Conservation (phyloP, 2,113 vertebrate genomes). For the Plecturocebus donacophilus region DNA sequence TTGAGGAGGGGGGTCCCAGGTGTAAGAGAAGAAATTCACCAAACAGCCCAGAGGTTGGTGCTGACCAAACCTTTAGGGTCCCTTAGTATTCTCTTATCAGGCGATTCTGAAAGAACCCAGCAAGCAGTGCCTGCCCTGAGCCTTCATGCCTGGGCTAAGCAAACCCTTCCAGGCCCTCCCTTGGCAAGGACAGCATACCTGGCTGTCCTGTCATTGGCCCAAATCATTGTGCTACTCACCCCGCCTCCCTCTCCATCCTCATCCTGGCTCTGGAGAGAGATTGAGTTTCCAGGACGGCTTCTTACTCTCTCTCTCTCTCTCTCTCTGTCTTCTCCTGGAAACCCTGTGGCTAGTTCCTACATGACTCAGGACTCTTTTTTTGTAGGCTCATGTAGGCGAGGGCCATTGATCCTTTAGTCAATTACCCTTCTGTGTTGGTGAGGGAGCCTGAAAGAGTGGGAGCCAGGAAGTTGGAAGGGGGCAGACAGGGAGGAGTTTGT, state of each 20-base stretch:
- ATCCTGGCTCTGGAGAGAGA: background rate
- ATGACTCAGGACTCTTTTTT: background rate
- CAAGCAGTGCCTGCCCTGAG: background rate
- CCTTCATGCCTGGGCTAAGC: background rate
- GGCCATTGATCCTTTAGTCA: background rate
- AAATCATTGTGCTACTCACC: background rate
- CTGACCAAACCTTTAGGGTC: background rate
- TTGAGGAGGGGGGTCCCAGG: background rate
- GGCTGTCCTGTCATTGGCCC: background rate
- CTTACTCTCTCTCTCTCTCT: background rate
- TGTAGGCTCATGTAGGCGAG: background rate
- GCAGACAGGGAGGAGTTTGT: background rate
- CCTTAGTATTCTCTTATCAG: background rate
- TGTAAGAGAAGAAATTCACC: background rate
- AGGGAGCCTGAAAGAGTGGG: background rate
- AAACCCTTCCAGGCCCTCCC: background rate
- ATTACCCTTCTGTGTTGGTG: conserved; percentile 8
- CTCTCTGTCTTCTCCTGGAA: background rate
- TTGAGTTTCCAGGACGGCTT: background rate
- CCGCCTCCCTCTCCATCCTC: background rate
- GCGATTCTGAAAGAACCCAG: background rate
- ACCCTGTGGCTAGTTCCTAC: background rate
- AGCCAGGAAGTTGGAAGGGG: background rate
- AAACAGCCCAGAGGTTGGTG: background rate
- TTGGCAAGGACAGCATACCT: background rate